Base-by-base conservation (phyloP, 2,797 vertebrate species). In the Epinephelus coioides region DNA sequence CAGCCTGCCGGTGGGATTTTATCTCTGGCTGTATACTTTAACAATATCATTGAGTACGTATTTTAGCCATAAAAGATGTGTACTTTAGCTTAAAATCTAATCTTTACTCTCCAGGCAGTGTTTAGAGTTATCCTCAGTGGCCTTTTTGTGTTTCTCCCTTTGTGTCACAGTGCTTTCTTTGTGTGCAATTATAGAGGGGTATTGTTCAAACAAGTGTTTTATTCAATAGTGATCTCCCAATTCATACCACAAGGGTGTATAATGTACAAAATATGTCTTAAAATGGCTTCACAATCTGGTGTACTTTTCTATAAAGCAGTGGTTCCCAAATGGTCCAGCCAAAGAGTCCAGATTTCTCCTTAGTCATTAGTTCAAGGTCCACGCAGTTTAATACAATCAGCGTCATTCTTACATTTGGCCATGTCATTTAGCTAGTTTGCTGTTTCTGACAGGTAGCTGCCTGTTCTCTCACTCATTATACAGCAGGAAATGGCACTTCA, bases 141-240 rank as follows among this genome's bases (percentile, higher is more conserved):
- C 18, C 23, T 7, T 30, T 61, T 67, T 43, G n/a, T 53, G 23
- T 75, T 53, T 68, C 10, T n/a, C 15, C 50, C 23, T 54, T 62
- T 43, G 21, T 47, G 18, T 47, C 34, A 7, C 7, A 8, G 7
- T 34, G 34, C 34, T 34, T 34, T 34, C 34, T 7, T 8, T 34
- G 34, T 34, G 34, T 34, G 30, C 30, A 57, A 21, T 70, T 23
- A 30, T 21, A 19, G 43, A 46, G 9, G 1, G 65, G 47, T 59
- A 21, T 43, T 25, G 1, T 17, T n/a, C 21, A 17, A 50, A 73
- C 9, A 27, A 17, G 34, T 53, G 1, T 30, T 40, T 56, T 34
- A 3, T 60, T 51, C 1, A 47, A 0, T 21, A 17, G 11, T 47
- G 18, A 51, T 34, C 34, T 13, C 38, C n/a, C 11, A 55, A 53